Evolutionary conservation across 35 echinoderm and acorn worm genomes (phyloP).

Genomic region (Ophiothrix spiculata): DNA sequence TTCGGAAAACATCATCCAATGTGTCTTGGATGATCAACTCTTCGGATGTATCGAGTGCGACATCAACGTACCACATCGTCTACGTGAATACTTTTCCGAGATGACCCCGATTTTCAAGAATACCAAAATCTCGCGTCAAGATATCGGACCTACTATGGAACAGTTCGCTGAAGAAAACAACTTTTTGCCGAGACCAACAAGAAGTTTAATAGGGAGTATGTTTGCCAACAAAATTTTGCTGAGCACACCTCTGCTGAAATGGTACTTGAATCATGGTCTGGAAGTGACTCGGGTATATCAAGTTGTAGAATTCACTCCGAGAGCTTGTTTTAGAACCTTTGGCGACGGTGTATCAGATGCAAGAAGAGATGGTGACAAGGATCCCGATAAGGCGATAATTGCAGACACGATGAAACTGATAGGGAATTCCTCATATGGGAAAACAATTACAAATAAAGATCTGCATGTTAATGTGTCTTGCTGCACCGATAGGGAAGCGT

Average conservation of each 20-base stretch:
- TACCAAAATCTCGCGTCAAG: too few species aligned
- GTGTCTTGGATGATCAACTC: too few species aligned
- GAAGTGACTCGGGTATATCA: slow-evolving; percentile 31
- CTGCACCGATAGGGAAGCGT: background rate
- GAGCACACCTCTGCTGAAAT: slow-evolving; percentile 31
- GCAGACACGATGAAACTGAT: slow-evolving; percentile 27
- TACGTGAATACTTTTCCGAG: too few species aligned
- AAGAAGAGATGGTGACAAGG: slow-evolving; percentile 3
- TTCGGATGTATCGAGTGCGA: too few species aligned
- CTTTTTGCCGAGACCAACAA: too few species aligned
- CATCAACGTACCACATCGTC: too few species aligned
- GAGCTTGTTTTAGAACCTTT: slow-evolving; percentile 29
- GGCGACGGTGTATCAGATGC: background rate
- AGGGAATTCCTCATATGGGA: slow-evolving; percentile 33
- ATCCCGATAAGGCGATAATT: slow-evolving; percentile 17
- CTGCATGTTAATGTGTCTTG: background rate
- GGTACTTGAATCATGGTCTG: slow-evolving; percentile 34
- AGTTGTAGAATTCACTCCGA: slow-evolving; percentile 29
- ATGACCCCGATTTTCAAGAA: too few species aligned
- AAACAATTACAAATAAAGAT: slow-evolving; percentile 23
- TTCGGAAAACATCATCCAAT: background rate
- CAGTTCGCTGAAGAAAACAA: too few species aligned
- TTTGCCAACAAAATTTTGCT: slow-evolving; percentile 45
- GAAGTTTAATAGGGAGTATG: too few species aligned
- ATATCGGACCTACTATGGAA: too few species aligned